Conservation (phyloP, 2,888 invertebrate species). For the Drosophila rubida region DNA sequence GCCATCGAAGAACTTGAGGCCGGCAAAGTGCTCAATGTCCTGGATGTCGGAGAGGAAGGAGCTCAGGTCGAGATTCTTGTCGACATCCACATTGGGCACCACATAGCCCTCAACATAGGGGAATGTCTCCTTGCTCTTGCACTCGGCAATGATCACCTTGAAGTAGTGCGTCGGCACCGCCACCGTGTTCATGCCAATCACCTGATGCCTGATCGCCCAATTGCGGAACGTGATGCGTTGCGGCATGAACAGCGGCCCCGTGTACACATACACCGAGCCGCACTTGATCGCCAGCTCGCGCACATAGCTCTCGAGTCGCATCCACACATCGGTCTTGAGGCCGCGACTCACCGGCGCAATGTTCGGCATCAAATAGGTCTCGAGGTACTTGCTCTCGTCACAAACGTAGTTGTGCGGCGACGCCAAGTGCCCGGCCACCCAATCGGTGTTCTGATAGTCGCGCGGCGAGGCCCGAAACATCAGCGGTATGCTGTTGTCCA, state of each 20-base stretch:
- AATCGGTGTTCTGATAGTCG: constrained; percentile 90
- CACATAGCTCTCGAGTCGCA: constrained; percentile 92
- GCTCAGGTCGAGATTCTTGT: constrained; percentile 89
- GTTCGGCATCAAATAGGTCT: constrained; percentile 96
- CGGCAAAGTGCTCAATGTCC: constrained; percentile 94
- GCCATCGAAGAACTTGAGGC: constrained; percentile 94
- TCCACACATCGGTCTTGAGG: constrained; percentile 95
- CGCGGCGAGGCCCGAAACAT: constrained; percentile 92
- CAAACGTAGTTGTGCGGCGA: constrained; percentile 96
- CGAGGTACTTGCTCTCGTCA: constrained; percentile 90
- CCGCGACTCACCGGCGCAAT: constrained; percentile 97
- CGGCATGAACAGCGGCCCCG: constrained; percentile 94
- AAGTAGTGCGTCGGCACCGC: constrained; percentile 99
- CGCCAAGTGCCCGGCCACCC: constrained; percentile 96
- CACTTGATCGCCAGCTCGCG: constrained; percentile 89
- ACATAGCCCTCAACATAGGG: constrained; percentile 95
- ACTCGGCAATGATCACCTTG: constrained; percentile 94
- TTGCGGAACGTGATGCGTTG: constrained; percentile 93
- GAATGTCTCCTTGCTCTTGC: constrained; percentile 86
- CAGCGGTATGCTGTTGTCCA: constrained; percentile 88
- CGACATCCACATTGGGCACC: constrained; percentile 94
- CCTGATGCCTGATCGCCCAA: constrained; percentile 94
- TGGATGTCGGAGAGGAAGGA: constrained; percentile 94
- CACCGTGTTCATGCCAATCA: constrained; percentile 95
- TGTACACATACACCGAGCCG: constrained; percentile 93